Conservation (phyloP, 2,797 vertebrate genomes). For the Fundulus diaphanus region DNA sequence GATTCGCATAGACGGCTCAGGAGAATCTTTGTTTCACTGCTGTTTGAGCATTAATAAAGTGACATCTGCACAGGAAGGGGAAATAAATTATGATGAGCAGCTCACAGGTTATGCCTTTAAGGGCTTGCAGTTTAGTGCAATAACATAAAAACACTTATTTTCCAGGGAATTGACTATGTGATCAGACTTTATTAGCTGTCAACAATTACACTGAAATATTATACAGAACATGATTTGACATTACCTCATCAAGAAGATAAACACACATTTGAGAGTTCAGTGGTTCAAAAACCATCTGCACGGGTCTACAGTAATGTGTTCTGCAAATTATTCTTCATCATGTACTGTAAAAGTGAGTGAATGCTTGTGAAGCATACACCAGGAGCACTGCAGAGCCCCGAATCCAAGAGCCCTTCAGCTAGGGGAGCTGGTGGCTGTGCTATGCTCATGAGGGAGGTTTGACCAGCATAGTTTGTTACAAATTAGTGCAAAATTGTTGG, state of each 20-base stretch:
- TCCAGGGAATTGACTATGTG: not conserved
- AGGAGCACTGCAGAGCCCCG: not conserved
- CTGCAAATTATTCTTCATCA: not conserved
- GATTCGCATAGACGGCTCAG: not conserved
- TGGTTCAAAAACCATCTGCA: constrained; percentile 3
- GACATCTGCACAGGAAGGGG: not conserved
- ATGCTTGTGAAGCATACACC: not conserved
- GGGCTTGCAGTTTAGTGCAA: not conserved
- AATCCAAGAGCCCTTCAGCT: not conserved
- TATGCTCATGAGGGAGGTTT: not conserved
- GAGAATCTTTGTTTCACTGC: not conserved
- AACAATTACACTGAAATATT: constrained; percentile 1
- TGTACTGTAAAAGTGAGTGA: constrained; percentile 1
- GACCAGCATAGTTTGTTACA: not conserved
- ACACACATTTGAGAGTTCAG: not conserved
- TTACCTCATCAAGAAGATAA: not conserved
- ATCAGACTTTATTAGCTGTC: constrained; percentile 3
- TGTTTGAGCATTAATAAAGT: not conserved
- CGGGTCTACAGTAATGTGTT: not conserved
- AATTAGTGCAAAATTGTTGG: not conserved
- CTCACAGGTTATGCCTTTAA: not conserved
- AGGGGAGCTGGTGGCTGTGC: no score
- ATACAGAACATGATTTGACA: constrained; percentile 2
- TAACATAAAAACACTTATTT: not conserved
- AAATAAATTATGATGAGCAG: not conserved